Percentiles rank a stretch among this genome's conserved stretches.
phyloP scores from a whole-genome alignment of 2,113 vertebrate species.

The Hyperopisus bebe region DNA sequence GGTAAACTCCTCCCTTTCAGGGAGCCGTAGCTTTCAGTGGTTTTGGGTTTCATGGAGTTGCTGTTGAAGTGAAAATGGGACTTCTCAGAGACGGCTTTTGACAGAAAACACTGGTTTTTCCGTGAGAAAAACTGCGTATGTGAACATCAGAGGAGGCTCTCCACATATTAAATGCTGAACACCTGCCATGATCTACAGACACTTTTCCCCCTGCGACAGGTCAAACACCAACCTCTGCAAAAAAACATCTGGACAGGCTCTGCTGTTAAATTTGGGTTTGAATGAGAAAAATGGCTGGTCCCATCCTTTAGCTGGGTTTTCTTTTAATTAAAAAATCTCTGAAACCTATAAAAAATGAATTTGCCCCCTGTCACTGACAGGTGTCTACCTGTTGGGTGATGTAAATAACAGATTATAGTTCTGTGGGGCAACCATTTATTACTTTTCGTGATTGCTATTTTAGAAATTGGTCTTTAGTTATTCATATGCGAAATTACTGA shows the following conservation, averaged over 20 bases:
- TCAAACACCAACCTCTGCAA: neutral
- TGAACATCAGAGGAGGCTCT: conserved; percentile 3
- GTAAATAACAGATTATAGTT: neutral
- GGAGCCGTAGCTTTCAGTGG: neutral
- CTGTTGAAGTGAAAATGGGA: conserved; percentile 21
- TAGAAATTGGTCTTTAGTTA: neutral
- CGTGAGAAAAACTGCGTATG: neutral
- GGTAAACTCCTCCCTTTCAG: conserved; percentile 15
- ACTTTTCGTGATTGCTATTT: neutral
- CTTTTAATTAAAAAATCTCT: neutral
- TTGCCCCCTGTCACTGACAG: neutral
- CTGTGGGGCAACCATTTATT: neutral
- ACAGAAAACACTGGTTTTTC: conserved; percentile 14
- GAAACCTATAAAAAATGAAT: neutral
- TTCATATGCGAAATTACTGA: neutral
- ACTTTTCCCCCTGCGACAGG: neutral
- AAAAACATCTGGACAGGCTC: neutral
- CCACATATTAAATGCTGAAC: conserved; percentile 20
- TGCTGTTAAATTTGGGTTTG: neutral
- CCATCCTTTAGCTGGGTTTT: neutral
- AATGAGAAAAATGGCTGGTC: neutral
- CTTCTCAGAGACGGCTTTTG: conserved; percentile 14
- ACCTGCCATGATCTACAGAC: conserved; percentile 3
- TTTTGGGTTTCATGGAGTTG: conserved; percentile 17
- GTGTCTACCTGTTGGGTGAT: neutral